Percentiles rank a stretch among this genome's conserved stretches.
phyloP scores from a whole-genome alignment of 2,797 vertebrate species.

The Masticophis lateralis region DNA sequence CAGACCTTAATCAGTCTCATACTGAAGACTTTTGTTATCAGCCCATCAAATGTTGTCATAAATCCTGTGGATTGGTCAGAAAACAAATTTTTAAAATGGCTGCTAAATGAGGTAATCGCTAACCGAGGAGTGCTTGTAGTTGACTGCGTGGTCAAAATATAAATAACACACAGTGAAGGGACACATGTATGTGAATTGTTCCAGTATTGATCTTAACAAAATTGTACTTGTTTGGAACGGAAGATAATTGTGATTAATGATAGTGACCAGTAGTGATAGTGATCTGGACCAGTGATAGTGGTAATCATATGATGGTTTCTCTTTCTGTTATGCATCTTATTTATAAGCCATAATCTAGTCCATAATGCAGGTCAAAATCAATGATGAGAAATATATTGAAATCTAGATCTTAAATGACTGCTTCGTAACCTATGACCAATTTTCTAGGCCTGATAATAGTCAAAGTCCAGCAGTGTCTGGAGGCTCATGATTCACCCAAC shows the following conservation, averaged over 20 bases:
- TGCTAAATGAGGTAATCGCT: neutral
- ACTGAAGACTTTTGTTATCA: neutral
- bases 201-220: neutral
- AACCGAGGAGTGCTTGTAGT: neutral
- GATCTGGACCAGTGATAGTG: neutral
- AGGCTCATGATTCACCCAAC: neutral
- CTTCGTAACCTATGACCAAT: neutral
- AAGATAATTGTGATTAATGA: neutral
- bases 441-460: neutral
- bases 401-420: neutral
- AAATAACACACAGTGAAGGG: neutral
- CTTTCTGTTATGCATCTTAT: neutral
- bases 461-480: neutral
- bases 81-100: neutral
- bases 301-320: neutral
- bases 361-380: neutral
- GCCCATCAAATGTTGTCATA: neutral
- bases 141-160: neutral
- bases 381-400: neutral
- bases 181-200: neutral
- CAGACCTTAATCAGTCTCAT: neutral
- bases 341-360: neutral
- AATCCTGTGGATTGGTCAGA: neutral
- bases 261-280: neutral
- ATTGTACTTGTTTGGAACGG: neutral